Evolutionary conservation across 2,888 invertebrate genomes (phyloP), one percentile per base, ranked within the genome.

Genomic region (Endomychus coccineus): DNA sequence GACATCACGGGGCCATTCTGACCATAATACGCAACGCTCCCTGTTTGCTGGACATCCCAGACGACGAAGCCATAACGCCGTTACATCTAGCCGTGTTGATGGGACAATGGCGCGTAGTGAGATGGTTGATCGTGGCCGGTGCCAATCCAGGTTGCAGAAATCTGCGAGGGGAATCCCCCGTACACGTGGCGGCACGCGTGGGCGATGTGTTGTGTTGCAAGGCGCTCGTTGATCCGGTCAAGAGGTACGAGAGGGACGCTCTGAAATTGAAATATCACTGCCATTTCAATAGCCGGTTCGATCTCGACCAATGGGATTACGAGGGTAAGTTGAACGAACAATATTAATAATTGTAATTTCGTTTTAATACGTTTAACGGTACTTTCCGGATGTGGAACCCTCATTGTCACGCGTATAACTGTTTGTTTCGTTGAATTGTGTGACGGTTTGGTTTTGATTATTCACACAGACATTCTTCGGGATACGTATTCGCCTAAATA

Each of bases 51-150:
- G 83, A 91, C 62, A 77, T 87, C 21, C 73, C 77, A 33, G 94
- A 94, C 66, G 82, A 88, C 66, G 73, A 77, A 36, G 77, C 79
- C 4, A 81, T 85, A 54, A 83, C 90, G 2, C 80, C 91, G 0
- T 67, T 94, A n/a, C 92, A 94, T 67, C 68, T 92, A 43, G 88
- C 92, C 0, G 86, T 87, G 1, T 69, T 86, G 47, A 84, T 83
- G 22, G 73, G 77, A 6, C 84, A 90, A 60, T 72, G 80, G 21
- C 71, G 75, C 27, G 75, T 92, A 28, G 78, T 81, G 2, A 72
- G 89, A 44, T 77, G 82, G 68, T 70, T 94, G 39, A 74, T 92
- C 16, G 71, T 81, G 16, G 86, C 86, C 2, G 92, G 92, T 11
- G 89, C 89, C 0, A 54, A 52, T 49, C 68, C 79, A 2, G 71